Percentiles rank a stretch among this genome's conserved stretches.
phyloP scores from a whole-genome alignment of 2,888 invertebrate species.

The Scaptodrosophila latifasciaeformis region DNA sequence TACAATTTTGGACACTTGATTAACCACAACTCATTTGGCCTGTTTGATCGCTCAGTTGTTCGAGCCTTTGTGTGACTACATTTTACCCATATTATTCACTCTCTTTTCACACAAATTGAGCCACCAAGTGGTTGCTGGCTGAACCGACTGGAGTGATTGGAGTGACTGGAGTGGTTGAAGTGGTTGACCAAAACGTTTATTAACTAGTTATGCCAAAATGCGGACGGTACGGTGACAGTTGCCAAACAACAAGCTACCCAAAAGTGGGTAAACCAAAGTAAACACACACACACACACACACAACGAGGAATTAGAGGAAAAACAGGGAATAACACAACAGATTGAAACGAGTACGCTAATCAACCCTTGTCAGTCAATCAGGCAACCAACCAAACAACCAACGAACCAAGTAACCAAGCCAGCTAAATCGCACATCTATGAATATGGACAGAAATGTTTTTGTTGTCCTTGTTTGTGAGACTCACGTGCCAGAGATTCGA shows the following conservation, averaged over 20 bases:
- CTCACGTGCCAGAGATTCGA: too few species aligned
- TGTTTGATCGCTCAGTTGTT: constrained; percentile 30
- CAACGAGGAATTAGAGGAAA: constrained; percentile 13
- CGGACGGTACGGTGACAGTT: constrained; percentile 24
- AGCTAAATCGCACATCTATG: too few species aligned
- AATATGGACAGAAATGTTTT: not conserved
- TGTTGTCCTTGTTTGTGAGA: too few species aligned
- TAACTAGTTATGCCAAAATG: constrained; percentile 31
- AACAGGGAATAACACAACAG: too few species aligned
- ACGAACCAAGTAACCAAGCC: too few species aligned
- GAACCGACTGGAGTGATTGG: not conserved
- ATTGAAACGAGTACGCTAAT: constrained; percentile 23
- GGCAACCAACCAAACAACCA: not conserved
- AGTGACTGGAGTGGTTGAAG: too few species aligned
- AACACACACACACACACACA: constrained; percentile 2
- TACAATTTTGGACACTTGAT: constrained; percentile 48
- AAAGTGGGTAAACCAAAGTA: not conserved
- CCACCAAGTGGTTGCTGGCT: not conserved
- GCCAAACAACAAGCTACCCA: constrained; percentile 30
- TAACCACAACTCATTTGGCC: constrained; percentile 42
- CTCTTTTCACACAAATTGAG: constrained; percentile 4
- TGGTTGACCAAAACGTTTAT: constrained; percentile 27
- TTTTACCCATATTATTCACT: too few species aligned
- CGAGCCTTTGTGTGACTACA: not conserved
- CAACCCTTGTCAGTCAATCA: constrained; percentile 49